Percentiles rank a stretch among this genome's conserved stretches.
Conservation (phyloP, 2,113 vertebrate genomes). For the Felis catus region F.catus_Fca126_mat1.0 CM031427.1:36552501-36553000, state of each 20-base stretch:
- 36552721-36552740: background rate
- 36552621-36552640: background rate
- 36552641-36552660: background rate
- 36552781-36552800: background rate
- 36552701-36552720: background rate
- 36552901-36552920: background rate
- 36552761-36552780: background rate
- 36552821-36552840: background rate
- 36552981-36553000: fast-evolving
- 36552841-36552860: background rate
- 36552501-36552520: background rate
- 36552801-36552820: too few relatives aligned
- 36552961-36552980: fast-evolving
- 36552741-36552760: background rate
- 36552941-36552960: background rate
- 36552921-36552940: background rate
- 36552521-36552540: background rate
- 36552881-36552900: background rate
- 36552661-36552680: background rate
- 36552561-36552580: background rate
- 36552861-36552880: background rate
- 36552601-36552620: background rate
- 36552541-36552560: too few relatives aligned
- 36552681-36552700: background rate
- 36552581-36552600: background rate